These are phyloP conservation scores for Xenopus borealis DNA, from an alignment of 2,113 vertebrate genomes.

Conservation along the genomic window DNA sequence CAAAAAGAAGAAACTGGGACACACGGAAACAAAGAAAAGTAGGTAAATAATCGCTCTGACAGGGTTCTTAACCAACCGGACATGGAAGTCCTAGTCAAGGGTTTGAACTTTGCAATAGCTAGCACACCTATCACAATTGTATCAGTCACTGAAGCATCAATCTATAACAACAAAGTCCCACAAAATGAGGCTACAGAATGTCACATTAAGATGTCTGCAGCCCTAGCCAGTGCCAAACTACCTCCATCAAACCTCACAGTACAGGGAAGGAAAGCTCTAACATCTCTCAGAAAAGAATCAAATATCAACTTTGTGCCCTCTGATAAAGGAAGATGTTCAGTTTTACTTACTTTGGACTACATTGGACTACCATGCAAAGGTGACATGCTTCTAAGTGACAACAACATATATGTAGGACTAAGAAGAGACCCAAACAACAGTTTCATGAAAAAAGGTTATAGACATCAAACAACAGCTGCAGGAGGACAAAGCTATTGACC, in stretches of 20 bases:
- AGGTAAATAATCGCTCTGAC: not conserved
- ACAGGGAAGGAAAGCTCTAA: not conserved
- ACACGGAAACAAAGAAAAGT: not conserved
- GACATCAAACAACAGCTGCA: too few species aligned
- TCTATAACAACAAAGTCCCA: not conserved
- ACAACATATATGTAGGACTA: too few species aligned
- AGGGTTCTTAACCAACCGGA: not conserved
- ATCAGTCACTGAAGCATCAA: not conserved
- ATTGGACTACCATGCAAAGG: too few species aligned
- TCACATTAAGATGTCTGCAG: not conserved
- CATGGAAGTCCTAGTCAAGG: not conserved
- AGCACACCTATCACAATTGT: not conserved
- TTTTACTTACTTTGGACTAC: too few species aligned
- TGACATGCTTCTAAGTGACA: too few species aligned
- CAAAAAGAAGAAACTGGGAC: not conserved
- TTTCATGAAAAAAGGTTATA: too few species aligned
- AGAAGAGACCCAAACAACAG: too few species aligned
- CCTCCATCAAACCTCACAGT: not conserved
- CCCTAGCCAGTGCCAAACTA: not conserved
- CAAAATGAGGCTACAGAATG: not conserved
- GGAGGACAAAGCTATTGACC: too few species aligned
- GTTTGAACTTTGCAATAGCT: not conserved
- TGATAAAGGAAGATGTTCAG: not conserved
- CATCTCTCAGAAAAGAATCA: not conserved
- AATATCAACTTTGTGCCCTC: too few species aligned